phyloP scores from a whole-genome alignment of 2,113 vertebrate genomes.

The Lucifuga dentata region DNA sequence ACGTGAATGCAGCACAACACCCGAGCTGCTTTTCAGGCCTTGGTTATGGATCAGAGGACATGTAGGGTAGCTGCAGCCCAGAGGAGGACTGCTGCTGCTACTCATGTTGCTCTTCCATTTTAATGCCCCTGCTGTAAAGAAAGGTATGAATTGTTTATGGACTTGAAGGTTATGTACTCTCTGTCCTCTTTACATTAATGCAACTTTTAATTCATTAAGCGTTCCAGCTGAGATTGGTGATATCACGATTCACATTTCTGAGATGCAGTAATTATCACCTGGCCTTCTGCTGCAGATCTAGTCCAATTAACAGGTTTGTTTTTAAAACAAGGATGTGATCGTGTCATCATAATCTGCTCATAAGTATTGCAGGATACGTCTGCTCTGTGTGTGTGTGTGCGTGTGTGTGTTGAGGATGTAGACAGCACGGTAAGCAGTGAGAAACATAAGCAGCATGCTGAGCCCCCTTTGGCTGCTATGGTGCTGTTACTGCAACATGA shows the following conservation, averaged over 20 bases:
- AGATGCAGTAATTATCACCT: conserved; percentile 43
- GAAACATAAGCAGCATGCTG: conserved; percentile 55
- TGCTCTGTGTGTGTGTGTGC: conserved; percentile 35
- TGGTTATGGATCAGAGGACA: conserved; percentile 17
- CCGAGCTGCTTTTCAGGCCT: conserved; percentile 6
- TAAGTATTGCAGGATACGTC: conserved; percentile 23
- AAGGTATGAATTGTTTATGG: background rate
- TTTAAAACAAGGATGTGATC: conserved; percentile 22
- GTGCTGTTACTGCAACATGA: conserved; percentile 61
- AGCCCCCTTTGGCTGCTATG: conserved; percentile 56
- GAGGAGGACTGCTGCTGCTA: conserved; percentile 25
- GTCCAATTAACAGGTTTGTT: conserved; percentile 53
- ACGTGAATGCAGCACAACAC: conserved; percentile 6
- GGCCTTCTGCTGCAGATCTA: conserved; percentile 31
- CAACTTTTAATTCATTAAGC: background rate
- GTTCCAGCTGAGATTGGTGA: background rate
- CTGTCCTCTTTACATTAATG: background rate
- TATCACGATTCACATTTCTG: too few relatives aligned
- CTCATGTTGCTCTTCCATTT: conserved; percentile 32
- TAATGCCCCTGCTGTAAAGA: conserved; percentile 22
- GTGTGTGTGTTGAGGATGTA: conserved; percentile 15
- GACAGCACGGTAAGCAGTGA: conserved; percentile 18
- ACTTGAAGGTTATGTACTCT: conserved; percentile 18
- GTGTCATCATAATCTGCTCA: conserved; percentile 26
- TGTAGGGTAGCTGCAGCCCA: conserved; percentile 15